Evolutionary conservation across 2,888 invertebrate species (phyloP), one percentile per base, ranked within the genome.

Genomic region (Acanthosepion pharaonis): DNA sequence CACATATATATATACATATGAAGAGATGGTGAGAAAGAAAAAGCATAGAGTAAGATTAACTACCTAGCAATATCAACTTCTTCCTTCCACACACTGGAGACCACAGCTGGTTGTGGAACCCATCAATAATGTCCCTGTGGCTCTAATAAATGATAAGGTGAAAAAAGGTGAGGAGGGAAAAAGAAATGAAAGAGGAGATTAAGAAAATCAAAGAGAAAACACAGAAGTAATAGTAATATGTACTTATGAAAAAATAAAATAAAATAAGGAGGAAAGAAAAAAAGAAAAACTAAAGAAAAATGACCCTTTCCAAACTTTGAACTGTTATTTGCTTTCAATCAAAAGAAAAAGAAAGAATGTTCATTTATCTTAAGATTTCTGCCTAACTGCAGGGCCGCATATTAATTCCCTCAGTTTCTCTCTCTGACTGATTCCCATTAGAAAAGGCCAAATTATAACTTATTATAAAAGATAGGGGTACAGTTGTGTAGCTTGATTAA

Each of bases 81-180:
- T 78, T 78, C 78, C 78, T 78, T 78, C 33, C 78, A 33, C n/a
- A 78, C 78, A 78, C 78, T 33, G 20, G 78, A 78, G 78, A 78
- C n/a, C 78, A 78, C 78, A 78, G 78, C n/a, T 78, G 78, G 78
- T n/a, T 33, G 78, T 78, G n/a, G 78, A 78, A 78, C 78, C 78
- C 78, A 78, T 78, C 78, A 78, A 78, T 78, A 78, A 78, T 78
- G 78, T 78, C 33, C 78, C 78, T 78, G 33, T 78, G 78, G 78
- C 78, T 78, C 78, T 78, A 78, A 78, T 78, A 78, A 78, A 78
- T 78, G 78, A 78, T 78, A 78, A 78, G n/a, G 78, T n/a, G n/a
- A n/a, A 33, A 78, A 78, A 78, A 78, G n/a, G 15, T 78, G n/a
- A n/a, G 18, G 18, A 78, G 9, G 3, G 33, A 78, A 78, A 78